phyloP scores from a whole-genome alignment of 2,888 invertebrate species.

The Cantharis rustica region DNA sequence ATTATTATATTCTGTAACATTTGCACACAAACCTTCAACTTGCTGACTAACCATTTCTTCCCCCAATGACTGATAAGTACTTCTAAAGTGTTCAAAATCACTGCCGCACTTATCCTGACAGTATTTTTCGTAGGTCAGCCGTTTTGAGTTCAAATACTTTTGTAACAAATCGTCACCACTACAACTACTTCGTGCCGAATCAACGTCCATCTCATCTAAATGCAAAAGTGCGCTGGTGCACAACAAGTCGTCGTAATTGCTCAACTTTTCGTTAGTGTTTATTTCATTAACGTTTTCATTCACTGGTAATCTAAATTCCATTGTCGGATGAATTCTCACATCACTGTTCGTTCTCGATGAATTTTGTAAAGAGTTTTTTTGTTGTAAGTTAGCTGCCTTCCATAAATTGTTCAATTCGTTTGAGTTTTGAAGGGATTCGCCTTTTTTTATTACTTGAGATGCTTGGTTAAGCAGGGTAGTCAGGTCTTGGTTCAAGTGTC shows the following conservation, averaged over 20 bases:
- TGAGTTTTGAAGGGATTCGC: neutral
- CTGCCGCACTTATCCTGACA: neutral
- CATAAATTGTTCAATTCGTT: neutral
- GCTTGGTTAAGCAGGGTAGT: neutral
- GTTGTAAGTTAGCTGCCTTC: neutral
- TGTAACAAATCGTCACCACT: constrained; percentile 11
- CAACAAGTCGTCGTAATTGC: constrained; percentile 15
- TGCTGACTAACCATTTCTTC: neutral
- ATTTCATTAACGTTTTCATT: neutral
- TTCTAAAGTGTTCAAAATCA: constrained; percentile 11
- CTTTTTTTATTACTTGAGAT: neutral
- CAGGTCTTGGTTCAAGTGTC: neutral
- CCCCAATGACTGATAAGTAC: neutral
- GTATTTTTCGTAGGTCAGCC: constrained; percentile 8
- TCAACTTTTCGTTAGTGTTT: constrained; percentile 9
- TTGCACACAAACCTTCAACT: constrained; percentile 1
- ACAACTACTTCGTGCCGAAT: neutral
- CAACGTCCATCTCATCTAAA: neutral
- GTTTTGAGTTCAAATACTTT: constrained; percentile 8
- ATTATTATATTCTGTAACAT: constrained; percentile 3
- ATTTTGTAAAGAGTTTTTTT: neutral
- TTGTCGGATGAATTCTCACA: neutral
- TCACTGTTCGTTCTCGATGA: neutral
- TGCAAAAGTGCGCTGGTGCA: constrained; percentile 2
- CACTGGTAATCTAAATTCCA: neutral